A percentile compares a stretch with the other conserved stretches of the same genome.
Conservation (phyloP, 2,888 invertebrate species). For the Pandemis heparana region DNA sequence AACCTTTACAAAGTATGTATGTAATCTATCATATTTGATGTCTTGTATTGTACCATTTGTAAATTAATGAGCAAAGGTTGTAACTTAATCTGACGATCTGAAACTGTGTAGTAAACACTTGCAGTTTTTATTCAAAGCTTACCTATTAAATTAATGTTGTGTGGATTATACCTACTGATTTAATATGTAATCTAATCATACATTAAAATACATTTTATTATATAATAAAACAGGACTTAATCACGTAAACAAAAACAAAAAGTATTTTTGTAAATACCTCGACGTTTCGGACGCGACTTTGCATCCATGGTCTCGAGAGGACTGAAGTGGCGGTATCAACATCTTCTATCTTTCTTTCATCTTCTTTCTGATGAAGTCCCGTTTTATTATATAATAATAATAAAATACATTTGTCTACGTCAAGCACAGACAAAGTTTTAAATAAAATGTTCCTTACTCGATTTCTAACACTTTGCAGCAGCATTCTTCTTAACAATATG, state of each 20-base stretch:
- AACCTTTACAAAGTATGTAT: constrained; percentile 18
- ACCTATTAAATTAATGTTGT: too few relatives aligned
- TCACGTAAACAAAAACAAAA: too few relatives aligned
- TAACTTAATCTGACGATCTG: neutral
- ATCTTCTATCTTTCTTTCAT: too few relatives aligned
- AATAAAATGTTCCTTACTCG: constrained; percentile 71
- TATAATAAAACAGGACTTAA: too few relatives aligned
- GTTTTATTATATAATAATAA: neutral
- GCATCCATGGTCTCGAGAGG: too few relatives aligned
- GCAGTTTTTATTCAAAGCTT: too few relatives aligned
- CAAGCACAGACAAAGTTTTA: neutral
- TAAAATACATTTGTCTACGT: neutral
- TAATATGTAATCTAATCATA: too few relatives aligned
- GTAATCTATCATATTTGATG: neutral
- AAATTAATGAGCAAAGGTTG: neutral
- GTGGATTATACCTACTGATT: too few relatives aligned
- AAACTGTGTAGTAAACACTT: neutral
- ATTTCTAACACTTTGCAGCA: constrained; percentile 91
- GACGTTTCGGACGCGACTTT: too few relatives aligned
- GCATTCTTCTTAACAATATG: constrained; percentile 89
- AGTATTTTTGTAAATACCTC: too few relatives aligned
- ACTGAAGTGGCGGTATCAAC: too few relatives aligned
- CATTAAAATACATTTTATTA: neutral
- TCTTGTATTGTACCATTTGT: neutral
- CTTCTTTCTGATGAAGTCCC: too few relatives aligned